These are phyloP conservation scores for Alosa sapidissima DNA, from an alignment of 2,797 vertebrate species.

Conservation along the genomic window DNA sequence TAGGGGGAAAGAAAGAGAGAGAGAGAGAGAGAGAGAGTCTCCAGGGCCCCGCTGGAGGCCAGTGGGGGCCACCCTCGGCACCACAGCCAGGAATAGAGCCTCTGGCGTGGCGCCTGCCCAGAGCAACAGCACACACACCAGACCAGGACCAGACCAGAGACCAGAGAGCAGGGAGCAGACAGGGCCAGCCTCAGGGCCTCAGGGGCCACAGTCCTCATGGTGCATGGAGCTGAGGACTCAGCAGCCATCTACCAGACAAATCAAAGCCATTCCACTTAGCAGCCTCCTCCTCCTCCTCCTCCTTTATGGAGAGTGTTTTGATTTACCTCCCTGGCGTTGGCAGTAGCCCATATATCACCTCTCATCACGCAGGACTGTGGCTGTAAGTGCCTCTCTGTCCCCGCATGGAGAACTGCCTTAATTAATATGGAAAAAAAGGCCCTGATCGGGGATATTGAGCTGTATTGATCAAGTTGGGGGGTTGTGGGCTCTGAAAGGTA, in stretches of 20 bases:
- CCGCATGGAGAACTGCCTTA: constrained; percentile 38
- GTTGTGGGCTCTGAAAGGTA: constrained; percentile 33
- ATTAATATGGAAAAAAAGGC: constrained; percentile 46
- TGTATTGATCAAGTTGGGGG: constrained; percentile 43
- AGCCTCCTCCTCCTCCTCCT: not conserved
- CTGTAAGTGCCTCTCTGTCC: constrained; percentile 34
- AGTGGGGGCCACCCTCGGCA: constrained; percentile 10
- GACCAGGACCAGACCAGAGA: too few relatives aligned
- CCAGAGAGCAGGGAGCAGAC: not conserved
- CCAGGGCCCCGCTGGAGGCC: not conserved
- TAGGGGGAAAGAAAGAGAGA: not conserved
- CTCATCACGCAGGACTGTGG: constrained; percentile 22
- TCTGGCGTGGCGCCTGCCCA: not conserved
- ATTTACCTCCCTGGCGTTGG: constrained; percentile 42
- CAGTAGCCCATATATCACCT: constrained; percentile 42
- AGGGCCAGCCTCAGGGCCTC: not conserved
- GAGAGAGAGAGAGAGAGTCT: constrained; percentile 26
- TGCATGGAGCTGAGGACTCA: not conserved
- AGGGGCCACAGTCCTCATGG: not conserved
- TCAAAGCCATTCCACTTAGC: not conserved
- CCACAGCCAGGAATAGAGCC: constrained; percentile 8
- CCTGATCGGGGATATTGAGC: constrained; percentile 49
- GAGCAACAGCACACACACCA: not conserved
- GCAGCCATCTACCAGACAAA: not conserved
- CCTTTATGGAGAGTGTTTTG: constrained; percentile 40